phyloP scores from a whole-genome alignment of 2,888 invertebrate species.

The Heteromurus nitidus region DNA sequence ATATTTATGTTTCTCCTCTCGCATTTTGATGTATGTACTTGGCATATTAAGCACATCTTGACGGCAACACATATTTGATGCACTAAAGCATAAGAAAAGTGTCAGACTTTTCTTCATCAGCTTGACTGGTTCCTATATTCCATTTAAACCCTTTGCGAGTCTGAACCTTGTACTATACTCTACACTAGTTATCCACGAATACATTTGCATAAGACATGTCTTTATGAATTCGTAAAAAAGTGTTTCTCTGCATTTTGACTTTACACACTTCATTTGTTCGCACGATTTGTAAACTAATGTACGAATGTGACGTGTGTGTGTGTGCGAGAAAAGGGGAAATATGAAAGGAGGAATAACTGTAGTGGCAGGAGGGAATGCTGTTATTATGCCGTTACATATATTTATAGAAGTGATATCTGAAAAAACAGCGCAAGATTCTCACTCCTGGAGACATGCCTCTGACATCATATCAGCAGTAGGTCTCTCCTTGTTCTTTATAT shows the following conservation, averaged over 20 bases:
- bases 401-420: no score
- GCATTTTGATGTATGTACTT: slow-evolving; percentile 46
- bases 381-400: no score
- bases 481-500: slow-evolving; percentile 30
- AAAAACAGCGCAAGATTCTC: no score
- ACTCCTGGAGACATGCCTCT: no score
- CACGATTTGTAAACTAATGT: slow-evolving; percentile 56
- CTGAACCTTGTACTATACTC: not conserved
- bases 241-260: slow-evolving; percentile 51
- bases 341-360: slow-evolving; percentile 38
- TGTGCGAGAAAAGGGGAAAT: slow-evolving; percentile 31
- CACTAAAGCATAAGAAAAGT: slow-evolving; percentile 49
- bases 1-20: slow-evolving; percentile 10
- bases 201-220: not conserved
- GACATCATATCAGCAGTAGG: slow-evolving; percentile 56
- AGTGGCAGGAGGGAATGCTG: no score
- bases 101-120: slow-evolving; percentile 55
- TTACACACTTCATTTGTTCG: slow-evolving; percentile 60
- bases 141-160: slow-evolving; percentile 47
- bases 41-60: slow-evolving; percentile 49
- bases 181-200: not conserved
- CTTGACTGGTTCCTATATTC: slow-evolving; percentile 47
- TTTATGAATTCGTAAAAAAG: not conserved
- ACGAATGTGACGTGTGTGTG: slow-evolving; percentile 25
- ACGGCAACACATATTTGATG: slow-evolving; percentile 44